Evolutionary conservation across 2,113 vertebrate genomes (phyloP).

Genomic region (Cynopterus brachyotis): DNA sequence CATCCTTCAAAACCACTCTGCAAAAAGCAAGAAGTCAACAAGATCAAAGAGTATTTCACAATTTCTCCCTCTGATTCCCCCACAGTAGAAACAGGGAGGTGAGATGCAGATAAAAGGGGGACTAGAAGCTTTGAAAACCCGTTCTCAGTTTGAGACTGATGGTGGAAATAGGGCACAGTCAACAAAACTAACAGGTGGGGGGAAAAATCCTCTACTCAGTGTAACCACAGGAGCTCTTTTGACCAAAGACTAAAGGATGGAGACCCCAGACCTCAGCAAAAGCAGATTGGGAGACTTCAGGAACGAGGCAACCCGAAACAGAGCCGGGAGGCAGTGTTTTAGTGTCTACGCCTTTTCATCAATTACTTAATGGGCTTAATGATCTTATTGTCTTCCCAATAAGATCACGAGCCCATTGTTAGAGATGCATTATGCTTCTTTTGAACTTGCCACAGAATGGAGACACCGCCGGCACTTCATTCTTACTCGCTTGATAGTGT

Average conservation of each 20-base stretch:
- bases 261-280: background rate
- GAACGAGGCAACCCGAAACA: background rate
- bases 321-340: background rate
- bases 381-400: background rate
- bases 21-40: background rate
- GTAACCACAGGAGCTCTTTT: background rate
- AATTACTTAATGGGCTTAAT: background rate
- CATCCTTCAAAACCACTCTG: background rate
- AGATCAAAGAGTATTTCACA: background rate
- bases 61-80: background rate
- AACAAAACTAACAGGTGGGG: background rate
- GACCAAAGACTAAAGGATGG: background rate
- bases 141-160: background rate
- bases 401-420: background rate
- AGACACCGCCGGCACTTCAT: too few relatives aligned
- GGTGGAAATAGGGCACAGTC: too few relatives aligned
- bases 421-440: background rate
- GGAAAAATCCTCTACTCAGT: background rate
- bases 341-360: background rate
- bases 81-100: rapidly evolving
- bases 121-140: background rate
- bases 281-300: background rate
- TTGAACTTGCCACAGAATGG: background rate
- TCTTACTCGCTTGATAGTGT: background rate
- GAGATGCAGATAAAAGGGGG: background rate